Conservation (phyloP, 2,113 vertebrate species). For the human (Homo sapiens) region GRCh38 chr2:172049501-172050000, state of each 20-base stretch:
- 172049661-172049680: conserved; percentile 54
- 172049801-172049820: conserved; percentile 38
- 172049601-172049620: conserved; percentile 1
- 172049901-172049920: conserved; percentile 41
- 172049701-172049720: conserved; percentile 55
- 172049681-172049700: conserved; percentile 27
- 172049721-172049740: conserved; percentile 37
- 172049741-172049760: conserved; percentile 61
- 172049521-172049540: neutral
- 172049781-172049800: conserved; percentile 53
- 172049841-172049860: neutral
- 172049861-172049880: neutral
- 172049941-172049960: conserved; percentile 46
- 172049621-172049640: conserved; percentile 22
- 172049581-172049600: neutral
- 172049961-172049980: conserved; percentile 46
- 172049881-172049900: neutral
- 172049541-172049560: neutral
- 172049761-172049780: conserved; percentile 42
- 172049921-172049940: conserved; percentile 40
- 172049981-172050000: conserved; percentile 39
- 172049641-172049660: conserved; percentile 42
- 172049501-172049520: conserved; percentile 29
- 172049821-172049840: conserved; percentile 36
- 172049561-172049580: neutral